Evolutionary conservation across 2,113 vertebrate species (phyloP), one percentile per base, ranked within the genome.

Genomic region (Nematolebias whitei): DNA sequence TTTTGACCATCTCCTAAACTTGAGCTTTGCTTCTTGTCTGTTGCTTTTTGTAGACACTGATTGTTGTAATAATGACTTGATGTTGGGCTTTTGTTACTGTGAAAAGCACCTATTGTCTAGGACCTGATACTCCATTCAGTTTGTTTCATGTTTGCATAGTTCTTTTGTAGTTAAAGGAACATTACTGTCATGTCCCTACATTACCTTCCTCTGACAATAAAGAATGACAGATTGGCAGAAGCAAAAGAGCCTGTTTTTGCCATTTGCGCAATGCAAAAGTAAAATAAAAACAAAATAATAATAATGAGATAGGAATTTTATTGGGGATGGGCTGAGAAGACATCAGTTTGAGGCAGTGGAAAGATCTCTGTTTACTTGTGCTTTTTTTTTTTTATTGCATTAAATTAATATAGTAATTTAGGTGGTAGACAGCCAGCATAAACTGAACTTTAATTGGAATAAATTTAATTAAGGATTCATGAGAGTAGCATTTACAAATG

Each of bases 391-490:
- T 24, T 44, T 35, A 26, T n/a, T 29, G 12, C 8, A 3, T 2
- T n/a, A 22, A 9, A 22, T 6, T 9, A 35, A 61, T 29, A 41
- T 14, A 54, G 18, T 44, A 14, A 32, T 53, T 43, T 4, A 48
- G 48, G 53, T 39, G 29, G 12, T 44, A 7, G 43, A 16, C 53
- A 24, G 32, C 43, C 13, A 35, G 4, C 48, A 41, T 45, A 41
- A 2, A 50, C 55, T 22, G 5, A 43, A 32, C 14, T 40, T 64
- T 76, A 54, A 70, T 61, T 61, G 14, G 38, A 64, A 60, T 10
- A 40, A 3, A 35, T 41, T 22, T 47, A 32, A 74, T 63, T 53
- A 49, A 20, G 11, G 40, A 7, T 24, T 12, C 18, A 52, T 35
- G 14, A 49, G 32, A 74, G 5, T 53, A 43, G 24, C 15, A 50